Conservation (phyloP, 2,888 invertebrate species). For the Pyrrhia umbra region DNA sequence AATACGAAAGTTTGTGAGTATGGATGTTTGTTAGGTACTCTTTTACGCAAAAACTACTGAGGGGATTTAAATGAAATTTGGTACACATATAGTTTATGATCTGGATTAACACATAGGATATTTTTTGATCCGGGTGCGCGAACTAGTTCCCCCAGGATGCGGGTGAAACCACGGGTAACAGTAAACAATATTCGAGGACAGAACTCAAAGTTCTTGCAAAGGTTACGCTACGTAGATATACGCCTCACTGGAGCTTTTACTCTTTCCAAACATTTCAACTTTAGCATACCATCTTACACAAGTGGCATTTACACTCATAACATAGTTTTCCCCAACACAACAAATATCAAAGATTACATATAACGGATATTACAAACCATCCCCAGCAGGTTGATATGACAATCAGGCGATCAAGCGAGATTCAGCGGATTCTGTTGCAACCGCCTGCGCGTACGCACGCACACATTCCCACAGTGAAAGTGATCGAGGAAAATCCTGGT, state of each 20-base stretch:
- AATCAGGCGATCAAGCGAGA: conserved; percentile 23
- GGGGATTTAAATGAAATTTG: no score
- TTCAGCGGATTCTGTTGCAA: conserved; percentile 55
- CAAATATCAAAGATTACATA: conserved; percentile 6
- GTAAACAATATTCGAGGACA: no score
- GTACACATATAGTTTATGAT: no score
- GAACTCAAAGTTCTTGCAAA: no score
- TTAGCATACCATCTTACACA: neutral
- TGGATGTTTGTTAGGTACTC: no score
- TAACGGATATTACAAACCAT: conserved; percentile 36
- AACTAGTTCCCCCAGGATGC: no score
- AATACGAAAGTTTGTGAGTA: no score
- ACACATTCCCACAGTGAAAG: conserved; percentile 64
- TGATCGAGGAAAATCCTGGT: conserved; percentile 70
- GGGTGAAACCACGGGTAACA: no score
- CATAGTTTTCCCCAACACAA: neutral
- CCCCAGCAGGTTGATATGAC: conserved; percentile 17
- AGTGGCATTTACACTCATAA: neutral
- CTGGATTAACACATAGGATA: no score
- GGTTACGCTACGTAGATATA: no score
- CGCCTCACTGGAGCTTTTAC: neutral
- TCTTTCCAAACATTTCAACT: neutral
- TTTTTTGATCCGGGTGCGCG: no score
- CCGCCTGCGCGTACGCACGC: conserved; percentile 30
- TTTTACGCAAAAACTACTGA: no score